Percentiles rank a stretch among this genome's conserved stretches.
Conservation (phyloP, 2,113 vertebrate species). For the Paradoxurus hermaphroditus region DNA sequence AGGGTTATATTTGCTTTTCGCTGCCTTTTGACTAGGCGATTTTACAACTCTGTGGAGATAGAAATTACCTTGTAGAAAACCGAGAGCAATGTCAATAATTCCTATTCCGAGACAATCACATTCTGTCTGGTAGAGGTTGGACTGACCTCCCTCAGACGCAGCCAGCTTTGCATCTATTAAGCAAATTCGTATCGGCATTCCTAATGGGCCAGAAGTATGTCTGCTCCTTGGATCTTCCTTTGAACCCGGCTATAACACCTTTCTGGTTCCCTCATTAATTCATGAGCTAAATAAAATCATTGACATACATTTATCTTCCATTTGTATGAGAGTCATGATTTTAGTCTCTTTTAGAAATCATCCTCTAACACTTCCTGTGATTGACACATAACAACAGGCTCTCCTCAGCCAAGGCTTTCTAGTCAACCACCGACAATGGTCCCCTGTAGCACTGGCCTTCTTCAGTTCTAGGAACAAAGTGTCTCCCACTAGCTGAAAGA, state of each 20-base stretch:
- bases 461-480: conserved; percentile 36
- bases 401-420: background rate
- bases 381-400: background rate
- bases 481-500: background rate
- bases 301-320: background rate
- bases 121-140: background rate
- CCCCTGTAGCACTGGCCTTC: background rate
- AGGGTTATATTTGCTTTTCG: background rate
- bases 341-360: background rate
- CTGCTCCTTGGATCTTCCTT: background rate
- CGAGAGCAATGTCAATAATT: conserved; percentile 2
- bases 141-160: background rate
- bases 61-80: background rate
- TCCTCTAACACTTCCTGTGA: background rate
- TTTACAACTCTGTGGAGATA: conserved; percentile 1
- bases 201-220: background rate
- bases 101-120: background rate
- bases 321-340: conserved; percentile 29
- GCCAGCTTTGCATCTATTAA: conserved; percentile 30
- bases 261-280: background rate
- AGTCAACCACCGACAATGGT: background rate
- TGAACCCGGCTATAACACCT: background rate
- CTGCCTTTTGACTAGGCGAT: background rate
- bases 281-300: conserved; percentile 20
- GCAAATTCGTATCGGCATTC: conserved; percentile 2